A percentile compares a stretch with the other conserved stretches of the same genome.
Conservation (phyloP, 1,140 invertebrate species). For the Phymastichus coffea region DNA sequence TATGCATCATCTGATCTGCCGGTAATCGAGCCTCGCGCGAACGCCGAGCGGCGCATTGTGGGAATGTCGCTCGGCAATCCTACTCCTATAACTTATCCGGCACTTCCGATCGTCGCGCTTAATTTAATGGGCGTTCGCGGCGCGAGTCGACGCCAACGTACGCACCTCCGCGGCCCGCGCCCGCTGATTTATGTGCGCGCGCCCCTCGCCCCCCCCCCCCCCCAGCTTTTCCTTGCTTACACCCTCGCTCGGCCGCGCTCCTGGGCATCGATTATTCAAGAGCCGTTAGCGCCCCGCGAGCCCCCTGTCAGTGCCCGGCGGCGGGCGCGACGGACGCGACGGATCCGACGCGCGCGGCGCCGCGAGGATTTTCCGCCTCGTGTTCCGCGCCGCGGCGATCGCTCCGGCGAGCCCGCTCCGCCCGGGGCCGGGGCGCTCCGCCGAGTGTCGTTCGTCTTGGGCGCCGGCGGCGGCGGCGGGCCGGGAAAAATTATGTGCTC, state of each 20-base stretch:
- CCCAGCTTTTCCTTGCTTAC: background rate
- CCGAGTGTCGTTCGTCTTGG: background rate
- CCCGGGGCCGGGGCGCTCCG: background rate
- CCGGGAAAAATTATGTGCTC: conserved; percentile 43
- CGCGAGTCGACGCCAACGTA: too few relatives aligned
- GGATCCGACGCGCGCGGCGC: too few relatives aligned
- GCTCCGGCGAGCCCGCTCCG: background rate
- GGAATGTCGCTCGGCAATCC: conserved; percentile 40
- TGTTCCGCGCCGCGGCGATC: background rate
- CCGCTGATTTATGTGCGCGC: background rate
- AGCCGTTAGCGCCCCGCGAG: too few relatives aligned
- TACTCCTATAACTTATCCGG: conserved; percentile 41
- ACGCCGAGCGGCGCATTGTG: conserved; percentile 34
- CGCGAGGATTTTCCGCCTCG: background rate
- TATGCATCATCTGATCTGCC: conserved; percentile 42
- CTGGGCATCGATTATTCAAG: too few relatives aligned
- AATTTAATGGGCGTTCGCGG: conserved; percentile 24
- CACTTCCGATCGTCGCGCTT: conserved; percentile 26
- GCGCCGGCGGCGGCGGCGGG: background rate
- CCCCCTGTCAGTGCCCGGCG: too few relatives aligned
- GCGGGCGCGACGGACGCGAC: too few relatives aligned
- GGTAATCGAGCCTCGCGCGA: conserved; percentile 32
- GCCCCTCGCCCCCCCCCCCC: background rate
- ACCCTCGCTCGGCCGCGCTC: background rate
- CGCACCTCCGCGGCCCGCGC: too few relatives aligned